phyloP scores from a whole-genome alignment of 2,888 invertebrate genomes.

The Chrysotoxum bicinctum region DNA sequence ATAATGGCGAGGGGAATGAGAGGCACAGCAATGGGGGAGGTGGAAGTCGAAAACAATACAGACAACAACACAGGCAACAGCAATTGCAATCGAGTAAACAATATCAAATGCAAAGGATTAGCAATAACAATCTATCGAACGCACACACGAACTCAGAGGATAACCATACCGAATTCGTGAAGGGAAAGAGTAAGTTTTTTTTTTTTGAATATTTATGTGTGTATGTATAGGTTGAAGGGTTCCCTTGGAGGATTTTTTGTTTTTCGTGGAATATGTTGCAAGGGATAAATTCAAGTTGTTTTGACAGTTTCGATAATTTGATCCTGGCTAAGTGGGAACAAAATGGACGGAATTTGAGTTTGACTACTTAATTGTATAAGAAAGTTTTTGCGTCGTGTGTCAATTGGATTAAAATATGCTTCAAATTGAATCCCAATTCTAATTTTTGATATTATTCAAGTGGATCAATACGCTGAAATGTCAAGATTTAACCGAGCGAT shows the following conservation, averaged over 20 bases:
- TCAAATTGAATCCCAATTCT: too few relatives aligned
- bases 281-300: neutral
- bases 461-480: too few relatives aligned
- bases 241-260: neutral
- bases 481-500: too few relatives aligned
- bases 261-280: neutral
- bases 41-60: constrained; percentile 59
- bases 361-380: too few relatives aligned
- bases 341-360: neutral
- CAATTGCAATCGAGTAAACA: constrained; percentile 74
- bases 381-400: too few relatives aligned
- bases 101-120: constrained; percentile 59
- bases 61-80: constrained; percentile 48
- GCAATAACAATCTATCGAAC: constrained; percentile 67
- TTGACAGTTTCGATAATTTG: constrained; percentile 1
- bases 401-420: too few relatives aligned
- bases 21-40: constrained; percentile 27
- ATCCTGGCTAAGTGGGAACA: neutral
- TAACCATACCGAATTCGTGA: constrained; percentile 86
- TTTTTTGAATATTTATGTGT: neutral
- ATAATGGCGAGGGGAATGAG: neutral
- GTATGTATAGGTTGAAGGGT: neutral
- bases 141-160: constrained; percentile 75
- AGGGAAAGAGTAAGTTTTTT: constrained; percentile 88
- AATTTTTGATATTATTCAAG: too few relatives aligned